phyloP scores from a whole-genome alignment of 2,888 invertebrate species.

The Hybos culiciformis region DNA sequence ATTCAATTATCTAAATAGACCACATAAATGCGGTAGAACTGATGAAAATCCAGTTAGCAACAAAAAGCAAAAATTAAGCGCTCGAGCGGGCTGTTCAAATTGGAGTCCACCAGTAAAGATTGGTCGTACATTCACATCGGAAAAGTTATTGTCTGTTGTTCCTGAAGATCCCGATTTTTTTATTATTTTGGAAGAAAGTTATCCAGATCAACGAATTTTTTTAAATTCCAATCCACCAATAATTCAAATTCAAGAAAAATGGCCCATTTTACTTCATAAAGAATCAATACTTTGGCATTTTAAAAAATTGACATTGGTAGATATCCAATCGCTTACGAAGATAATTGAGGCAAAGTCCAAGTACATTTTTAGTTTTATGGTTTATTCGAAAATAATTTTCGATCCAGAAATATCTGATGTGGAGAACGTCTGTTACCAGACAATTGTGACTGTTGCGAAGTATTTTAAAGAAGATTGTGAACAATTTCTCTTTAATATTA shows the following conservation, averaged over 20 bases:
- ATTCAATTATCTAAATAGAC: background rate
- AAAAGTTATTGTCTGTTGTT: too few relatives aligned
- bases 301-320: background rate
- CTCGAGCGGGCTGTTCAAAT: background rate
- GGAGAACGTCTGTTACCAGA: too few relatives aligned
- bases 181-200: background rate
- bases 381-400: too few relatives aligned
- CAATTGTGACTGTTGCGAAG: too few relatives aligned
- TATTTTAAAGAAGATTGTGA: too few relatives aligned
- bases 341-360: too few relatives aligned
- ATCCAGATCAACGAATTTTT: background rate
- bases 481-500: too few relatives aligned
- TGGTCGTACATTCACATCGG: too few relatives aligned
- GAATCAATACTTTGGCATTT: background rate
- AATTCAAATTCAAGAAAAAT: background rate
- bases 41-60: background rate
- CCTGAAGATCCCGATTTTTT: background rate
- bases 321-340: too few relatives aligned
- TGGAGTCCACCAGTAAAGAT: background rate
- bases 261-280: background rate
- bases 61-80: background rate
- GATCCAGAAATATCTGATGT: too few relatives aligned
- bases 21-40: background rate
- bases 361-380: too few relatives aligned
- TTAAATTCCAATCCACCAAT: background rate